A percentile compares a stretch with the other conserved stretches of the same genome.
These are phyloP conservation scores for Orchestia grillus DNA, from an alignment of 1,140 invertebrate genomes.

Conservation along the genomic window DNA sequence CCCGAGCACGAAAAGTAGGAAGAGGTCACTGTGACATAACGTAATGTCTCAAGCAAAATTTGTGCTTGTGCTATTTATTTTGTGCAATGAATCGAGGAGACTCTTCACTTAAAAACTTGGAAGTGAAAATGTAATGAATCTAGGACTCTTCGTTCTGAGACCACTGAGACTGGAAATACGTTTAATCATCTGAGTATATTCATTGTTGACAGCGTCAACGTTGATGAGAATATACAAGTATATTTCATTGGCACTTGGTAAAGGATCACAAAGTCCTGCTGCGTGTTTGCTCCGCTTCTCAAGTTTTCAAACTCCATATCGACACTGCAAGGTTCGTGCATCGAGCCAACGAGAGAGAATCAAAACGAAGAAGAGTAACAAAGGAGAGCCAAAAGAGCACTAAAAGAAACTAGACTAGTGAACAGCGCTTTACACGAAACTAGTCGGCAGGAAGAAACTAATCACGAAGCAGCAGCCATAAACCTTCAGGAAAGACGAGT, in stretches of 20 bases:
- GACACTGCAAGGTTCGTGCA: background rate
- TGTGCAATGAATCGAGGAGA: too few relatives aligned
- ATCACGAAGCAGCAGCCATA: background rate
- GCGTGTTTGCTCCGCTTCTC: background rate
- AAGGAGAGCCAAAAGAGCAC: background rate
- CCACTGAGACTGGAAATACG: too few relatives aligned
- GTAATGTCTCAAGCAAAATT: too few relatives aligned
- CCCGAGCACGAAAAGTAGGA: too few relatives aligned
- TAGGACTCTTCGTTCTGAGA: too few relatives aligned
- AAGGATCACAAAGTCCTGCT: background rate
- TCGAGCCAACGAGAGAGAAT: background rate
- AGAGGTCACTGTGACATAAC: too few relatives aligned
- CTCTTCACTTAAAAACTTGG: too few relatives aligned
- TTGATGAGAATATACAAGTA: background rate
- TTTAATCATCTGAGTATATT: background rate
- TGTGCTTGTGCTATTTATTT: too few relatives aligned
- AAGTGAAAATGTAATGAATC: too few relatives aligned
- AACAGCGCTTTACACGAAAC: background rate
- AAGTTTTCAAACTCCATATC: background rate
- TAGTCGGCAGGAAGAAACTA: background rate
- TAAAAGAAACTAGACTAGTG: background rate
- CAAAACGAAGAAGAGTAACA: background rate
- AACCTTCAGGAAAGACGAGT: background rate
- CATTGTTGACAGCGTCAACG: background rate
- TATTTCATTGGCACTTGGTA: background rate